Base-by-base conservation (phyloP, 2,888 invertebrate genomes). In the Sepiola atlantica region DNA sequence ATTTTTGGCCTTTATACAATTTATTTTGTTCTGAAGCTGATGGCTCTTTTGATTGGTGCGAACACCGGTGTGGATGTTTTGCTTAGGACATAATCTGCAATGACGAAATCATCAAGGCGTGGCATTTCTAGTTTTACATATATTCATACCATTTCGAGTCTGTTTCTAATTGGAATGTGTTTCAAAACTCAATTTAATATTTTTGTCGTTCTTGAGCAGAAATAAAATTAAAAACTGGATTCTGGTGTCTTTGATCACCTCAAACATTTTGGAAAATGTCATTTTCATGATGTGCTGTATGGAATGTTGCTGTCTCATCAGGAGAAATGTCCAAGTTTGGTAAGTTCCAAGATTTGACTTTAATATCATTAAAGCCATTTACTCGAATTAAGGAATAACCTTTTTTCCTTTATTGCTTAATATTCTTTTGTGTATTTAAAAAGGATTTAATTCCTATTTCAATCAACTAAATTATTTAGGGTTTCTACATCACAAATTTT, bases 181-280 rank as follows among this genome's bases (percentile, higher is more conserved):
- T 32, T 77, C 14, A 32, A 77, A 77, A 77, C 32, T 77, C n/a
- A n/a, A 77, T 77, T 12, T 77, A 77, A 77, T n/a, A 77, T 77
- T 77, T 77, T 57, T 16, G 16, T 77, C 77, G n/a, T n/a, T 77
- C 77, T 77, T 77, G 77, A 77, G 77, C 77, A 77, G 77, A 77
- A 77, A 77, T 77, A n/a, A 77, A 77, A n/a, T 77, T n/a, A 45
- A 77, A 32, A n/a, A 77, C n/a, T n/a, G 77, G 77, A 77, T n/a
- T 77, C 77, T 77, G 77, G 77, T 77, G n/a, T 77, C 16, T 77
- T n/a, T 32, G 14, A 16, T 14, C 77, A 77, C 12, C 77, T 45
- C 45, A 45, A 45, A 45, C 45, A 8, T 45, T 45, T 45, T 45
- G 45, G 45, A 45, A 45, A 45, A 45, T 45, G 45, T 2, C 45